These are phyloP conservation scores for Drosophila ochracea DNA, from an alignment of 2,888 invertebrate species.

Conservation along the genomic window DNA sequence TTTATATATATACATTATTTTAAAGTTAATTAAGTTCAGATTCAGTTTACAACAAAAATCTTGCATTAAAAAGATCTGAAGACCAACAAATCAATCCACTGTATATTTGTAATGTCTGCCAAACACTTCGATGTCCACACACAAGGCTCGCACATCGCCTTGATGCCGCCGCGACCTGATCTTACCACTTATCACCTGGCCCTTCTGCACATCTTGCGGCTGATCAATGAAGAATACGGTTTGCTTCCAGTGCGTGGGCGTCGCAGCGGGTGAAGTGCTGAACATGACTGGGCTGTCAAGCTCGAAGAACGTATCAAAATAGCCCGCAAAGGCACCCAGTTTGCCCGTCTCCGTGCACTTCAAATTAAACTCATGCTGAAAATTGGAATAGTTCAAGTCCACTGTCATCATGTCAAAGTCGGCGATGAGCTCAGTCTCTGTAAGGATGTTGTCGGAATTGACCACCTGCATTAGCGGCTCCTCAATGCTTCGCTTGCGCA, in stretches of 20 bases:
- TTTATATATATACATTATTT: constrained; percentile 71
- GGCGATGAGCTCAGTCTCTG: constrained; percentile 88
- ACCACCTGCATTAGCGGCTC: constrained; percentile 91
- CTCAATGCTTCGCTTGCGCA: constrained; percentile 93
- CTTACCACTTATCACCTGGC: constrained; percentile 88
- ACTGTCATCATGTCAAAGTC: constrained; percentile 92
- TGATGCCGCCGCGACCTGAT: constrained; percentile 91
- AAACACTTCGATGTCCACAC: constrained; percentile 89
- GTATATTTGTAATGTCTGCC: constrained; percentile 88
- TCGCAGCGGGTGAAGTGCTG: constrained; percentile 89
- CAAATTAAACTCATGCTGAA: constrained; percentile 89
- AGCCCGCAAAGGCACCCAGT: constrained; percentile 94
- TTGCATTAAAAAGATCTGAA: constrained; percentile 67
- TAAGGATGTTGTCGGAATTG: constrained; percentile 87
- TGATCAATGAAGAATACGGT: constrained; percentile 92
- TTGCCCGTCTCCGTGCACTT: constrained; percentile 88
- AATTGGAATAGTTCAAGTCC: constrained; percentile 89
- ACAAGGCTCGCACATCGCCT: constrained; percentile 91
- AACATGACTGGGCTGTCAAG: constrained; percentile 88
- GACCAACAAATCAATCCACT: constrained; percentile 87
- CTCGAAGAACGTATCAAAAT: constrained; percentile 95
- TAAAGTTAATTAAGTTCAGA: constrained; percentile 59
- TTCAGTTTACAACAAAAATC: constrained; percentile 56
- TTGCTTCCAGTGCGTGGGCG: constrained; percentile 94
- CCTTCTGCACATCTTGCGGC: constrained; percentile 89